Conservation (phyloP, 1,140 invertebrate genomes). For the Pachypeltis micranthus region DNA sequence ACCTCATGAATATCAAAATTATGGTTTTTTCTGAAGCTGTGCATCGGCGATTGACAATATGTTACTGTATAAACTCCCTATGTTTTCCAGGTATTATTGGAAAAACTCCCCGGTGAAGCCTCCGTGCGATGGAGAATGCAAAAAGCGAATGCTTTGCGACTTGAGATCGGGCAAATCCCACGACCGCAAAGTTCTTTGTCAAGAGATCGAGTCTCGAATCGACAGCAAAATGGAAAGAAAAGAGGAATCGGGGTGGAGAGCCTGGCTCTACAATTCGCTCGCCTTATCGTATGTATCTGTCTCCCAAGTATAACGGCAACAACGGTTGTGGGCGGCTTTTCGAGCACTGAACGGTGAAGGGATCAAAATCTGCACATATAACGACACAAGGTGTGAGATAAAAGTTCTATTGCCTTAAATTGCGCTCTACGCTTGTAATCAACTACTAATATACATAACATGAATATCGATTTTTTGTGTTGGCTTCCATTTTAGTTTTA, state of each 20-base stretch:
- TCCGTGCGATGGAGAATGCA: slow-evolving; percentile 66
- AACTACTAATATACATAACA: too few species aligned
- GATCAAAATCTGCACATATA: too few species aligned
- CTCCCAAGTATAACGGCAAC: neutral
- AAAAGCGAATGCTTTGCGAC: slow-evolving; percentile 72
- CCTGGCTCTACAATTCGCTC: slow-evolving; percentile 74
- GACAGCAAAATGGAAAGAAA: slow-evolving; percentile 44
- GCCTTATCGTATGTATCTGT: slow-evolving; percentile 64
- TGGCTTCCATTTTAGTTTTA: too few species aligned
- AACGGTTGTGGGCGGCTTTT: too few species aligned
- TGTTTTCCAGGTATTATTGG: slow-evolving; percentile 82
- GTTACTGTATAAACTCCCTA: too few species aligned
- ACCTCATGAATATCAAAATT: too few species aligned
- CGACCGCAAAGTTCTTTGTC: slow-evolving; percentile 69
- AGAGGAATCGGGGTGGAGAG: slow-evolving; percentile 59
- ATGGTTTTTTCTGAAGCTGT: too few species aligned
- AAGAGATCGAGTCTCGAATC: slow-evolving; percentile 63
- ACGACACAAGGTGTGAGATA: neutral
- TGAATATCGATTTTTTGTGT: too few species aligned
- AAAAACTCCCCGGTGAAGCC: slow-evolving; percentile 72
- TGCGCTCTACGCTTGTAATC: too few species aligned
- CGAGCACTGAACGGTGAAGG: too few species aligned
- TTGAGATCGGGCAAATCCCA: slow-evolving; percentile 72
- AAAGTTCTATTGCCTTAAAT: too few species aligned
- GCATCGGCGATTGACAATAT: too few species aligned